phyloP scores from a whole-genome alignment of 1,140 invertebrate genomes.

The Lepidurus arcticus region DNA sequence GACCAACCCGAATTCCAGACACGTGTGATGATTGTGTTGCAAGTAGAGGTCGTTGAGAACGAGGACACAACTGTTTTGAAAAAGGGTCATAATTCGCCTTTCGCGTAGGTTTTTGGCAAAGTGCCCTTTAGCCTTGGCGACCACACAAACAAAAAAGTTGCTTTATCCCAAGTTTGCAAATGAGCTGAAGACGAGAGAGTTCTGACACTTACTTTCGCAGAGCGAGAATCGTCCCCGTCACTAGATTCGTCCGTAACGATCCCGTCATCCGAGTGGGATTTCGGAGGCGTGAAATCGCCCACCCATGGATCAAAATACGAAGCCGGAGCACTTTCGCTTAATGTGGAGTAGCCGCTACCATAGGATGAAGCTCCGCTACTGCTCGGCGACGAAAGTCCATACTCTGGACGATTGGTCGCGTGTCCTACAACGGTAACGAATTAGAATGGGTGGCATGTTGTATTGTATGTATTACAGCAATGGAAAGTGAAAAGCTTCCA shows the following conservation, averaged over 20 bases:
- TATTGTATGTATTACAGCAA: not conserved
- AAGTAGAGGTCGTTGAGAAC: not conserved
- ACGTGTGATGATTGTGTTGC: not conserved
- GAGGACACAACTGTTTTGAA: slow-evolving; percentile 6
- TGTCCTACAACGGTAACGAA: not conserved
- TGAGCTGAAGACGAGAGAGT: not conserved
- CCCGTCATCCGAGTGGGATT: slow-evolving; percentile 29
- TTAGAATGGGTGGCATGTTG: not conserved
- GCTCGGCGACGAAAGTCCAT: not conserved
- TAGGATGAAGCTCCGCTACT: not conserved
- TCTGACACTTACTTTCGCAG: not conserved
- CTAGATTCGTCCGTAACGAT: slow-evolving; percentile 34
- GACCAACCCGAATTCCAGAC: slow-evolving; percentile 1
- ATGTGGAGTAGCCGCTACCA: not conserved
- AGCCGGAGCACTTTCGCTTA: slow-evolving; percentile 31
- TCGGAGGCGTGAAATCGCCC: slow-evolving; percentile 24
- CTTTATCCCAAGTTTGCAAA: not conserved
- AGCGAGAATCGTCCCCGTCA: slow-evolving; percentile 27
- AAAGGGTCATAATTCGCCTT: slow-evolving; percentile 3
- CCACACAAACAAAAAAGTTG: not conserved
- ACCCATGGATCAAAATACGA: slow-evolving; percentile 24
- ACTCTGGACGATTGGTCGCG: not conserved
- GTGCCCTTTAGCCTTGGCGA: not conserved
- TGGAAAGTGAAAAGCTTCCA: not conserved
- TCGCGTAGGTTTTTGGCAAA: slow-evolving; percentile 16